Percentiles rank a stretch among this genome's conserved stretches.
Conservation (phyloP, 2,888 invertebrate genomes). For the Drosophila dives region DNA sequence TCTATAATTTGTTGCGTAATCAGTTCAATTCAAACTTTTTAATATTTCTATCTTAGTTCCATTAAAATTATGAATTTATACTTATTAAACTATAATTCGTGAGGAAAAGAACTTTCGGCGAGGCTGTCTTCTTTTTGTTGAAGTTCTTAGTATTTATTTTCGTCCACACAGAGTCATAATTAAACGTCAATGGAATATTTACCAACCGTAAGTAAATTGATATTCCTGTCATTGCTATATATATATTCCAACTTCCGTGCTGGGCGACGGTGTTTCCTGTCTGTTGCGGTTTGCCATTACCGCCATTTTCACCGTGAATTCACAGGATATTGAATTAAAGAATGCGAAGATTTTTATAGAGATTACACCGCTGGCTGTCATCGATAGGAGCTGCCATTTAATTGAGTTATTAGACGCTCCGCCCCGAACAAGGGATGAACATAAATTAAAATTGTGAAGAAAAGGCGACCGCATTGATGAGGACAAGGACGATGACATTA, state of each 20-base stretch:
- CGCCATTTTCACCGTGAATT: constrained; percentile 23
- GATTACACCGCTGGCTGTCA: constrained; percentile 49
- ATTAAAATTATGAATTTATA: background rate
- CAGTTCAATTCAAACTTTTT: background rate
- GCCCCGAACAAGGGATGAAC: constrained; percentile 50
- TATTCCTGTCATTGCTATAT: constrained; percentile 73
- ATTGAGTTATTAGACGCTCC: constrained; percentile 75
- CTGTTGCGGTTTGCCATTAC: constrained; percentile 59
- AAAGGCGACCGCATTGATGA: constrained; percentile 36
- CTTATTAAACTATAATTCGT: background rate
- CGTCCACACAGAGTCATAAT: constrained; percentile 51
- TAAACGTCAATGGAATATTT: constrained; percentile 51
- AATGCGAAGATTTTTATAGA: constrained; percentile 65
- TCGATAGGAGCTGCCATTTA: constrained; percentile 68
- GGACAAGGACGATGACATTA: constrained; percentile 15
- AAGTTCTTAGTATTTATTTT: constrained; percentile 12
- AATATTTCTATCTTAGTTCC: background rate
- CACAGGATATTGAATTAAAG: constrained; percentile 78
- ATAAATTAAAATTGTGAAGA: constrained; percentile 70
- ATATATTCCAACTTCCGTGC: constrained; percentile 68
- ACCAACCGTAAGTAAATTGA: constrained; percentile 70
- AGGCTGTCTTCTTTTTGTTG: constrained; percentile 6
- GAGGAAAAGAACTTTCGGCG: background rate
- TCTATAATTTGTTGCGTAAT: background rate
- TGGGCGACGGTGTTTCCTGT: constrained; percentile 58